Conservation (phyloP, 2,888 invertebrate genomes). For the Dinocampus coccinellae region DNA sequence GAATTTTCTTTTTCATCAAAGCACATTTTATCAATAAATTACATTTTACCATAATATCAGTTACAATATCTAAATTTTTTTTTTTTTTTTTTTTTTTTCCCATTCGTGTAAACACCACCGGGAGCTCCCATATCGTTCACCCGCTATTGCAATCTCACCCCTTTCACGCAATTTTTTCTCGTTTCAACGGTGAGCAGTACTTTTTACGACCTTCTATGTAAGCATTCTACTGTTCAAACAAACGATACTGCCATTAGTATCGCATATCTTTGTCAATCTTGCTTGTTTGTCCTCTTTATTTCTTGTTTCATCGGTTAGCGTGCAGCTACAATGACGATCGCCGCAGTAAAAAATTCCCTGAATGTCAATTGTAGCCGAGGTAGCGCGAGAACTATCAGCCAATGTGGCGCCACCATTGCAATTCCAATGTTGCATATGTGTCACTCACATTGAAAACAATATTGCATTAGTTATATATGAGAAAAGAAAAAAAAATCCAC, state of each 20-base stretch:
- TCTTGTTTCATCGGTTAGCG: neutral
- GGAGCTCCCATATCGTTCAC: neutral
- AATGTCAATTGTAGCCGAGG: neutral
- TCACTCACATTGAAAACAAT: neutral
- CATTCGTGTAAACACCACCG: neutral
- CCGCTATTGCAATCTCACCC: neutral
- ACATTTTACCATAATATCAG: neutral
- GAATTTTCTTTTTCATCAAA: neutral
- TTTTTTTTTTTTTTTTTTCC: no score
- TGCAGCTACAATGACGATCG: neutral
- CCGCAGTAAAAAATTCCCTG: neutral
- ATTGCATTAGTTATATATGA: neutral
- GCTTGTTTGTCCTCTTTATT: neutral
- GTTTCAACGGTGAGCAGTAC: neutral
- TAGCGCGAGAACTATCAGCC: neutral
- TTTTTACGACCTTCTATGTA: neutral
- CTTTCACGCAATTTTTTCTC: neutral
- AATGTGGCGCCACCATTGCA: neutral
- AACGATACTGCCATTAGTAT: constrained; percentile 4
- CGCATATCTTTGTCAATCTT: neutral
- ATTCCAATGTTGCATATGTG: neutral
- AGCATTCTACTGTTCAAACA: neutral
- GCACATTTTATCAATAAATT: neutral
- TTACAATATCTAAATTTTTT: no score
- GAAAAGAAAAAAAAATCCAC: neutral